Conservation (phyloP, 2,888 invertebrate genomes). For the Abrostola triplasia region DNA sequence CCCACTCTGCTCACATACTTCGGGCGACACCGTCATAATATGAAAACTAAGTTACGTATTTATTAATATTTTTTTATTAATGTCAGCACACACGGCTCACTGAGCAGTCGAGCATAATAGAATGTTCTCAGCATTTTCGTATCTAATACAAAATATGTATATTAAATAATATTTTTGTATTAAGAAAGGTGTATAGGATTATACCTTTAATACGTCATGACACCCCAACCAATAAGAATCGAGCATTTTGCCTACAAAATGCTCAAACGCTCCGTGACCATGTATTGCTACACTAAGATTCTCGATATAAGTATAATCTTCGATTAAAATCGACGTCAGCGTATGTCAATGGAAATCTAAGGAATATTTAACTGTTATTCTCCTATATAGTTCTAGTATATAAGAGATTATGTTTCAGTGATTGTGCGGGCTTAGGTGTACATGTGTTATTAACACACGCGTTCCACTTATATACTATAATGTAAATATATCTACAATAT, state of each 20-base stretch:
- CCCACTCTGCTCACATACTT: slow-evolving; percentile 20
- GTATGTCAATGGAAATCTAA: slow-evolving; percentile 30
- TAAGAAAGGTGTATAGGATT: too few relatives aligned
- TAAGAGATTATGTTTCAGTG: background rate
- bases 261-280: slow-evolving; percentile 9
- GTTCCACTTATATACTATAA: slow-evolving; percentile 8
- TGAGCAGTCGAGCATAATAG: slow-evolving; percentile 15
- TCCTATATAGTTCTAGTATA: background rate
- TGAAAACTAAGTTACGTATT: slow-evolving; percentile 35
- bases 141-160: background rate
- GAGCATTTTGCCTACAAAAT: too few relatives aligned
- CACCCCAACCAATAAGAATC: too few relatives aligned
- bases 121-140: background rate
- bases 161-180: too few relatives aligned
- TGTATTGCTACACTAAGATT: slow-evolving; percentile 9
- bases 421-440: slow-evolving; percentile 42
- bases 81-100: slow-evolving; percentile 6
- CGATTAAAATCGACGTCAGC: slow-evolving; percentile 35
- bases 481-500: slow-evolving; percentile 20
- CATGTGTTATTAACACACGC: slow-evolving; percentile 23
- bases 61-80: slow-evolving; percentile 8
- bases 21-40: slow-evolving; percentile 28
- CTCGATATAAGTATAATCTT: slow-evolving; percentile 8
- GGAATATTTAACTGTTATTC: background rate
- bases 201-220: too few relatives aligned